A percentile compares a stretch with the other conserved stretches of the same genome.
phyloP scores from a whole-genome alignment of 2,888 invertebrate species.

The Lasioglossum leucozonium region DNA sequence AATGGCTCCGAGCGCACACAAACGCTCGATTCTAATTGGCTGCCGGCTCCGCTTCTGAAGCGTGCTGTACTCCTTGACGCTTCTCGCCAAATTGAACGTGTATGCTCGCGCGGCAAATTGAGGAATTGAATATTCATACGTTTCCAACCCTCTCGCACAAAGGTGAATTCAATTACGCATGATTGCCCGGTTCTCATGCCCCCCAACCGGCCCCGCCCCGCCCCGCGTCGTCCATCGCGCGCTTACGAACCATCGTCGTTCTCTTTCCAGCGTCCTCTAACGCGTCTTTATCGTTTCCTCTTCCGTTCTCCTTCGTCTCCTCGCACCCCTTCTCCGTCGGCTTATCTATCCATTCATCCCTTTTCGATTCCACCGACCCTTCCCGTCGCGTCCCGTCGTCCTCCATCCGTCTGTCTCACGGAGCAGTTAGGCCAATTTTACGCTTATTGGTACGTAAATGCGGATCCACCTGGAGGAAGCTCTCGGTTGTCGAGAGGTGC shows the following conservation, averaged over 20 bases:
- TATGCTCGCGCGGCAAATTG: constrained; percentile 76
- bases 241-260: background rate
- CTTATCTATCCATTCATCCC: constrained; percentile 43
- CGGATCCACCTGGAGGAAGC: constrained; percentile 64
- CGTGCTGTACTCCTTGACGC: constrained; percentile 69
- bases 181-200: constrained; percentile 77
- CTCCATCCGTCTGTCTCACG: constrained; percentile 33
- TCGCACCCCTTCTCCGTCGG: constrained; percentile 12
- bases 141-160: constrained; percentile 74
- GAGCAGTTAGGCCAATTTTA: constrained; percentile 82
- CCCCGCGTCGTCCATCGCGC: too few species aligned
- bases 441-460: constrained; percentile 84
- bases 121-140: constrained; percentile 83
- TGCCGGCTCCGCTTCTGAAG: constrained; percentile 63
- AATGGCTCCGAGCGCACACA: constrained; percentile 57
- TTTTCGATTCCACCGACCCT: constrained; percentile 20
- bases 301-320: constrained; percentile 14
- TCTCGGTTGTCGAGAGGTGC: constrained; percentile 51
- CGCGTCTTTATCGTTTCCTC: constrained; percentile 33
- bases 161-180: constrained; percentile 83
- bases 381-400: constrained; percentile 3
- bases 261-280: constrained; percentile 34
- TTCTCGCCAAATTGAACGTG: constrained; percentile 80
- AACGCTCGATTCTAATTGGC: constrained; percentile 68
- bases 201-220: too few species aligned